Evolutionary conservation across 1,140 invertebrate genomes (phyloP), one percentile per base, ranked within the genome.

Genomic region (Phenacoccus solenopsis): DNA sequence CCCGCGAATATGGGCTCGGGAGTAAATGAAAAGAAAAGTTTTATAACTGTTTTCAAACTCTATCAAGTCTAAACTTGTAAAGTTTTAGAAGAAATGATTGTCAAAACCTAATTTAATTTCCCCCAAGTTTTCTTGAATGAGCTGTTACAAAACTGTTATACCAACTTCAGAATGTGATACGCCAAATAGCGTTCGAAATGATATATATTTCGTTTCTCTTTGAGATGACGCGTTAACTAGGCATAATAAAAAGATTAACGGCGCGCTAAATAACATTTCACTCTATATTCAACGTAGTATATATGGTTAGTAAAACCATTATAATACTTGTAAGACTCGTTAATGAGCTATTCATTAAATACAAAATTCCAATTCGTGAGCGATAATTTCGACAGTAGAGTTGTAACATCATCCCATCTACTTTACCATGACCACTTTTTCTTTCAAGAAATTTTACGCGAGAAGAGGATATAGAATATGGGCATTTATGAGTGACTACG

Each of bases 1-100:
- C 13, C 30, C 38, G 38, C 38, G 38, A 49, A 49, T 49, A 49
- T 16, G 38, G 16, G 38, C 20, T 16, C 38, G 16, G n/a, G 38
- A 49, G 38, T 49, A 49, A 49, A 49, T 49, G 38, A 49, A 49
- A 49, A 49, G 38, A 49, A 49, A 49, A 49, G 38, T 49, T 49
- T 49, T 49, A 49, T 49, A 49, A 49, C 38, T 9, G 38, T 32
- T 49, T 49, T 5, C 5, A 49, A 49, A 49, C 16, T 49, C 16
- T n/a, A 49, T 49, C 38, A 49, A 49, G 38, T 49, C 38, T 16
- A 49, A 49, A 49, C 38, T 49, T 9, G 38, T 49, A 49, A 49
- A 49, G 12, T 49, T 49, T 13, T 49, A 49, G 12, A 49, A 4
- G 38, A 49, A 32, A 32, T 32, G 4, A 49, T 49, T 49, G 38